Base-by-base conservation (phyloP, 2,797 vertebrate species). In the Alca torda region DNA sequence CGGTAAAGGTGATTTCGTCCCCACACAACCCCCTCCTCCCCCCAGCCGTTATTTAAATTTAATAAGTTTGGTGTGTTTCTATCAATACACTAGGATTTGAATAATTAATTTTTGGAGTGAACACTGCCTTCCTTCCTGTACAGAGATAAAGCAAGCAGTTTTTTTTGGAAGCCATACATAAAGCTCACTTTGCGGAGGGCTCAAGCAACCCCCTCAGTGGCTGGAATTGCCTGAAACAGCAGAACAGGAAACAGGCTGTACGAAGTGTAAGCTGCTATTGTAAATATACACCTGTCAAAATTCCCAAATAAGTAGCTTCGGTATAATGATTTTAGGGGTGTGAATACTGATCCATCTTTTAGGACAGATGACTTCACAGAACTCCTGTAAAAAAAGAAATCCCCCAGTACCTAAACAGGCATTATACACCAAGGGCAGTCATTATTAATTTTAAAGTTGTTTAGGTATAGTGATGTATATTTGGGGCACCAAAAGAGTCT, bases 401-500 rank as follows among this genome's bases (percentile, higher is more conserved):
- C 8, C 43, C 43, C 37, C 31, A 48, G 60, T 51, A 88, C 83
- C 64, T 84, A 35, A 77, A 77, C 43, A 83, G 76, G 16, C 57
- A 53, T 60, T 80, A 74, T 83, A 81, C 41, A 83, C 63, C 68
- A 89, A 94, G 56, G 11, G 30, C 48, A 77, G 60, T 89, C 61
- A 70, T 87, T 87, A 89, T 67, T 91, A 89, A 83, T 87, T 79
- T 79, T 64, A 83, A 89, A 94, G 67, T 67, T 93, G 31, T 87
- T 91, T 89, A 78, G 28, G n/a, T 80, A 83, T 60, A 60, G 41
- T 64, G 88, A 93, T 90, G 17, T 63, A 70, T 54, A 77, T 74
- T 90, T 90, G 88, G 37, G 61, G 24, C 64, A 78, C 57, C 45
- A 81, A 94, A 93, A 84, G 24, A 82, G 54, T 65, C 65, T 69